These are phyloP conservation scores for Tragopan temminckii DNA, from an alignment of 2,797 vertebrate species.

Conservation along the genomic window DNA sequence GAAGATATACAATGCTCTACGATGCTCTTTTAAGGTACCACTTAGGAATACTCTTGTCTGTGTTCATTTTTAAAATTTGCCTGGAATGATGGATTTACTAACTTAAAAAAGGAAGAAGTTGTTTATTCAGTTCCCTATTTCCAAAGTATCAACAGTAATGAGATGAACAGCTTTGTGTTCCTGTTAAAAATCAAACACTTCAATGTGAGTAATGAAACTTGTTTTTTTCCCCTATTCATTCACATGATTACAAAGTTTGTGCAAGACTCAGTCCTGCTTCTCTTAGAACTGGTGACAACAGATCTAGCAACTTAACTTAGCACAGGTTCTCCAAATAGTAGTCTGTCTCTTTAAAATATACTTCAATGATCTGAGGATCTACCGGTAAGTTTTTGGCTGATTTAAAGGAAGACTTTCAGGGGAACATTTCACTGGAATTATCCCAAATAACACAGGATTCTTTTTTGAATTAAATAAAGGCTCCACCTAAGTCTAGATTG, in stretches of 20 bases:
- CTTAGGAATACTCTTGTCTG: not conserved
- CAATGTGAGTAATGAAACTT: not conserved
- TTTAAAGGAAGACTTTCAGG: conserved; percentile 16
- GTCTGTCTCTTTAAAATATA: not conserved
- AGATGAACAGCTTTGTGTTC: not conserved
- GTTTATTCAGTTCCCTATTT: not conserved
- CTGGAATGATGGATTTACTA: not conserved
- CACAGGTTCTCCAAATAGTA: not conserved
- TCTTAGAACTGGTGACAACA: not conserved
- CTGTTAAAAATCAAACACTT: not conserved
- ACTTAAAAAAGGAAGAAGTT: not conserved
- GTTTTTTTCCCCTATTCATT: not conserved
- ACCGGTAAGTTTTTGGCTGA: not conserved
- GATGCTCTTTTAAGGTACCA: not conserved
- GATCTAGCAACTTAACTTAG: not conserved
- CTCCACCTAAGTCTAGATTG: not conserved
- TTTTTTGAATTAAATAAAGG: not conserved
- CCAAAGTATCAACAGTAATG: not conserved
- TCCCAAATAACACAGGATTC: not conserved
- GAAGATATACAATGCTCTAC: not conserved
- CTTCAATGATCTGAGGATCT: not conserved
- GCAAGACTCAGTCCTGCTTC: not conserved
- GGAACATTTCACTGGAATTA: not conserved
- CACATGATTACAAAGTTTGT: not conserved
- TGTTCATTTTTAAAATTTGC: not conserved